phyloP scores from a whole-genome alignment of 1,140 invertebrate genomes.

The Anthonomus grandis region DNA sequence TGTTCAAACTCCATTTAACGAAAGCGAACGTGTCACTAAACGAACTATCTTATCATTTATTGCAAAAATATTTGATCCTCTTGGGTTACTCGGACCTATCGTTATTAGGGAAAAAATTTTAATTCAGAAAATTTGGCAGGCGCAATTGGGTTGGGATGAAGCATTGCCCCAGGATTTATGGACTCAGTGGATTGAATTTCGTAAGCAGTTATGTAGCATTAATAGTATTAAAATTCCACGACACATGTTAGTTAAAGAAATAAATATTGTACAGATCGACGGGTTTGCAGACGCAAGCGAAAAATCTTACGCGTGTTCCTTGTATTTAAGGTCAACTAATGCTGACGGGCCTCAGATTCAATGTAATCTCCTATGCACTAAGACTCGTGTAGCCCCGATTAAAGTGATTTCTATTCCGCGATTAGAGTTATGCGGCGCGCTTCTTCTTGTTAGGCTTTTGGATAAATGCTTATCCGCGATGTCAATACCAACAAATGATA shows the following conservation, averaged over 20 bases:
- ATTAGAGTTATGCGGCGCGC: too few relatives aligned
- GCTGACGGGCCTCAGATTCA: too few relatives aligned
- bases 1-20: too few relatives aligned
- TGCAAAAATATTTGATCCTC: too few relatives aligned
- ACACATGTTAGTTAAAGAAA: conserved; percentile 19
- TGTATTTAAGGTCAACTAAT: conserved; percentile 28
- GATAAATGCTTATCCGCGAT: conserved; percentile 21
- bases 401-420: too few relatives aligned
- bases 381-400: too few relatives aligned
- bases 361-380: too few relatives aligned
- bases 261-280: conserved; percentile 8
- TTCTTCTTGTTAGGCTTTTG: too few relatives aligned
- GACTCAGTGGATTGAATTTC: conserved; percentile 27
- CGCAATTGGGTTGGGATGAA: conserved; percentile 47
- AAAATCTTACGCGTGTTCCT: conserved; percentile 37
- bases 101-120: conserved; percentile 46
- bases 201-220: conserved; percentile 10
- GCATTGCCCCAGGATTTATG: conserved; percentile 35
- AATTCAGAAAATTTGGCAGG: conserved; percentile 47
- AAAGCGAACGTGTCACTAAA: too few relatives aligned
- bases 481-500: conserved; percentile 25
- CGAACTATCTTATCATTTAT: too few relatives aligned
- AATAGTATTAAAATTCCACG: conserved; percentile 28
- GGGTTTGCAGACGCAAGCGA: too few relatives aligned
- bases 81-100: conserved; percentile 44